phyloP scores from a whole-genome alignment of 2,797 vertebrate species.

The Chelidonichthys spinosus region DNA sequence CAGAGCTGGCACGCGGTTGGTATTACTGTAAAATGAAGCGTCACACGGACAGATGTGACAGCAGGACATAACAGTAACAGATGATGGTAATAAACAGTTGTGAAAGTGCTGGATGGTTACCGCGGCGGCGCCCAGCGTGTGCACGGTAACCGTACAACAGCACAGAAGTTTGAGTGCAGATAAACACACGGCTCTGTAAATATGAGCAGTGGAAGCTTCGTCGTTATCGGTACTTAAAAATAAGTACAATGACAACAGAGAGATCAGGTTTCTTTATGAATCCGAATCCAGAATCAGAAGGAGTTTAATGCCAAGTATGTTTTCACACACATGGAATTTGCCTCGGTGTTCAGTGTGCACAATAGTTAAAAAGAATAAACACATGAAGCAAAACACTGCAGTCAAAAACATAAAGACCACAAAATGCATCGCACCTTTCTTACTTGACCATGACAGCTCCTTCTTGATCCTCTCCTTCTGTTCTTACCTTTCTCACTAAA shows the following conservation, averaged over 20 bases:
- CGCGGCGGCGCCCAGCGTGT: constrained; percentile 48
- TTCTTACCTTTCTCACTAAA: neutral
- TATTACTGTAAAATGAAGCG: constrained; percentile 60
- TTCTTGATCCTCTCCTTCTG: neutral
- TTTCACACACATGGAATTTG: too few relatives aligned
- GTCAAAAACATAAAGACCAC: constrained; percentile 3
- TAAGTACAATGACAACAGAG: neutral
- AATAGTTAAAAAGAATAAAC: too few relatives aligned
- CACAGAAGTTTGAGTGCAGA: constrained; percentile 16
- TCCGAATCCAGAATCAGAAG: too few relatives aligned
- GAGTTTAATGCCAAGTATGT: too few relatives aligned
- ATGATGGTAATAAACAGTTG: constrained; percentile 64
- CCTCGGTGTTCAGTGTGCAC: too few relatives aligned
- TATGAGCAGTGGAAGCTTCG: constrained; percentile 22
- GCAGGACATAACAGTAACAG: constrained; percentile 59
- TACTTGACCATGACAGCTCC: neutral
- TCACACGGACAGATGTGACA: constrained; percentile 59
- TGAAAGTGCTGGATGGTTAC: constrained; percentile 48
- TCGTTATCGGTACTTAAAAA: constrained; percentile 13
- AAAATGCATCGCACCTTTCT: neutral
- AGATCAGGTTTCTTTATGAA: too few relatives aligned
- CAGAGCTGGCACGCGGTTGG: constrained; percentile 5
- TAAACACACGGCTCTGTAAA: constrained; percentile 35
- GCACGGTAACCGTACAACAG: constrained; percentile 26
- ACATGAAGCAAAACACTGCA: too few relatives aligned